Evolutionary conservation across 2,797 vertebrate species (phyloP), one percentile per base, ranked within the genome.

Genomic region (Craterocephalus amniculus): DNA sequence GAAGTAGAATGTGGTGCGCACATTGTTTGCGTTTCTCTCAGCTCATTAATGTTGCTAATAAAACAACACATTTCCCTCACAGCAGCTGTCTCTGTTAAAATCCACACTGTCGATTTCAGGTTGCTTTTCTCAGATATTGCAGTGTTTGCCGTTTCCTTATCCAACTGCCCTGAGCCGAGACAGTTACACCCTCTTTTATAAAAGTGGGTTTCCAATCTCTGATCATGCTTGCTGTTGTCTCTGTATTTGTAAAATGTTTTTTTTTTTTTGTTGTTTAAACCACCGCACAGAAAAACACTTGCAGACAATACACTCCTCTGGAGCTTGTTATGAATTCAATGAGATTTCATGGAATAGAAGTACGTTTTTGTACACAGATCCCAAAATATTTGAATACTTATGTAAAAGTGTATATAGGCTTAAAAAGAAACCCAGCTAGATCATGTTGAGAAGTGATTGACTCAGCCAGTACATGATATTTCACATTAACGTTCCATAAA

Each of bases 11-110:
- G 27, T 43, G 5, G 22, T 27, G 6, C 3, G 10, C 57, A 60
- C 66, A 71, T 48, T 80, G 59, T 76, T 75, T 63, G 62, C 38
- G 58, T 57, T 70, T 48, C 32, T 51, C 51, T 65, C 1, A 62
- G 22, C 31, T 63, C 36, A 55, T 59, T 55, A 49, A 72, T 51
- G 40, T 65, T 18, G 0, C 20, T 3, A 67, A 52, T 59, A 45
- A 80, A 72, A 60, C 52, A 63, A 14, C 3, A 68, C 40, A 69
- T 67, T 67, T 40, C 27, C n/a, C 56, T 18, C 8, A 14, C 59
- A 20, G 12, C 14, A 67, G 6, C 58, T 20, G 43, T 54, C 38
- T 57, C 27, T 26, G 13, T 51, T 69, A 55, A 64, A 56, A 10
- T 13, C 4, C 8, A 1, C 10, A 18, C 14, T 63, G 20, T n/a